Evolutionary conservation across 2,888 invertebrate genomes (phyloP).

Genomic region (Ganaspis brasiliensis): DNA sequence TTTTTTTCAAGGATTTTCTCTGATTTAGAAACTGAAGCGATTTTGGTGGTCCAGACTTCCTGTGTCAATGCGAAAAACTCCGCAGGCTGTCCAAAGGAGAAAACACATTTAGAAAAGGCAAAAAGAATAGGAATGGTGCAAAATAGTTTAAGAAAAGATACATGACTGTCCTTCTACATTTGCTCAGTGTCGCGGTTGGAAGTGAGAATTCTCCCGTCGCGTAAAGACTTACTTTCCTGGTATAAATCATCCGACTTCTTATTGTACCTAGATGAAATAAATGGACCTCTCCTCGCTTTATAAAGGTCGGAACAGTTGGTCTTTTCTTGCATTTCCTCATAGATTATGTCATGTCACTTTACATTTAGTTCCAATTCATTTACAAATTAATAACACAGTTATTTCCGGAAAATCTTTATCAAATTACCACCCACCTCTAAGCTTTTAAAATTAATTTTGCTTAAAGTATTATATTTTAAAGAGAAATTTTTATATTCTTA

Average conservation of each 20-base stretch:
- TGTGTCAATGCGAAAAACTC: not conserved
- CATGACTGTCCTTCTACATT: conserved; percentile 51
- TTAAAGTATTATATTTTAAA: too few species aligned
- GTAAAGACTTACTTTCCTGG: conserved; percentile 72
- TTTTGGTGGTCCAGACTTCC: conserved; percentile 37
- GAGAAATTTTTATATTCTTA: too few species aligned
- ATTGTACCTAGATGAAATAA: conserved; percentile 70
- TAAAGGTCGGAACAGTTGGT: not conserved
- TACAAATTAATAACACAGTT: too few species aligned
- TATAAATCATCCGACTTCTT: conserved; percentile 76
- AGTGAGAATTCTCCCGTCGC: conserved; percentile 76
- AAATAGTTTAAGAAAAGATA: conserved; percentile 48
- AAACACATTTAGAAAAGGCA: conserved; percentile 41
- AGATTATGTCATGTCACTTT: too few species aligned
- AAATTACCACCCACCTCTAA: too few species aligned
- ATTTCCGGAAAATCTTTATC: too few species aligned
- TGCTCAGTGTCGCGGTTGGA: conserved; percentile 67
- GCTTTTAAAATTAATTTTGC: too few species aligned
- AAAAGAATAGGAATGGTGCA: conserved; percentile 32
- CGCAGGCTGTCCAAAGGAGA: conserved; percentile 6
- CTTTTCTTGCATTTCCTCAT: not conserved
- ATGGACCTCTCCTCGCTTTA: conserved; percentile 63
- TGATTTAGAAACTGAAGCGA: not conserved
- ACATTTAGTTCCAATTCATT: too few species aligned
- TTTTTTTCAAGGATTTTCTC: too few species aligned